Base-by-base conservation (phyloP, 2,797 vertebrate genomes). In the Tadarida brasiliensis region DNA sequence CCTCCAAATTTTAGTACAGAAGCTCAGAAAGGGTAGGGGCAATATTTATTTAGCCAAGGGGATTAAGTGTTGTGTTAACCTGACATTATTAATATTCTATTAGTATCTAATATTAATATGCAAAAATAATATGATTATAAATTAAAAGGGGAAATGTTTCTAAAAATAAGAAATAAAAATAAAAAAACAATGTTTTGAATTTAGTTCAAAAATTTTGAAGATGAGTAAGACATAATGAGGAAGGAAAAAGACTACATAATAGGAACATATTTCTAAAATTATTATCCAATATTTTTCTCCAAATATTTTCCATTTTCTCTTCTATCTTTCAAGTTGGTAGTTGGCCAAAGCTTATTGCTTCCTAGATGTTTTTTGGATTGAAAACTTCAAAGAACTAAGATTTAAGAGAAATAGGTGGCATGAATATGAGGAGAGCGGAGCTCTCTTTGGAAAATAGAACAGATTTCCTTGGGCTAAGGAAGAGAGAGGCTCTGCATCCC, bases 1-100 rank as follows among this genome's bases (percentile, higher is more conserved):
- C 15, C 16, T 28, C 5, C 7, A 83, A 57, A 70, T 82, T 95
- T 95, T 87, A 84, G 24, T 19, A 94, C 35, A 95, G 70, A 85
- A 65, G 24, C 14, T 95, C 68, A 85, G 49, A 82, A 74, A 87
- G 3, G 30, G 5, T 56, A 77, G 49, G 33, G 26, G 1, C 30
- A 78, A 22, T 80, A 28, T 71, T 94, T 94, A 86, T 73, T 90
- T 82, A 76, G 33, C 22, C 54, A 59, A 35, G 15, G 7, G 15
- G 9, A 30, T 91, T 80, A 90, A 90, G 39, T 71, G 44, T 51
- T 65, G 7, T 76, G 44, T 73, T 57, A 90, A 88, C 71, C 16
- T 78, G 44, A 49, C 2, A 39, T 84, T 65, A 22, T 84, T 91
- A 80, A 7, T 44, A 74, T 91, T 95, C 94, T 82, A 90, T 33